phyloP scores from a whole-genome alignment of 2,113 vertebrate genomes.

The Herpetotheres cachinnans region DNA sequence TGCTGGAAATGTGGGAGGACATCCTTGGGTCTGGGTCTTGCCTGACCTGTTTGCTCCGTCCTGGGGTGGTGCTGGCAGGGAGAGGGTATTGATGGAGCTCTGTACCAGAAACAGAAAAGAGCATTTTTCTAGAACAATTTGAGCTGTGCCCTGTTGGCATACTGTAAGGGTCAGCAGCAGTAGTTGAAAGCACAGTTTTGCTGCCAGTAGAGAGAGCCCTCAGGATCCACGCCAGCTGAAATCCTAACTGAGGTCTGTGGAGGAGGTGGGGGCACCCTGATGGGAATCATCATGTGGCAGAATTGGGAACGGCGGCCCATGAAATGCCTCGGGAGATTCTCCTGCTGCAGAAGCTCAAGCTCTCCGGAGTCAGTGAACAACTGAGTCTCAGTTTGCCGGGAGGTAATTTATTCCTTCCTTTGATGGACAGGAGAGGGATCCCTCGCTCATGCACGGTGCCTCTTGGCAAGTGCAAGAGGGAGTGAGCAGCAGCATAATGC shows the following conservation, averaged over 20 bases:
- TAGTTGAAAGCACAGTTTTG: not conserved
- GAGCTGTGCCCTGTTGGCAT: not conserved
- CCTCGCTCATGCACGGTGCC: not conserved
- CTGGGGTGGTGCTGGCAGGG: too few species aligned
- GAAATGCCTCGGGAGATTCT: not conserved
- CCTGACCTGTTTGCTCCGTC: not conserved
- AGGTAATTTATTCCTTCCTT: not conserved
- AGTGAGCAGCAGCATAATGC: not conserved
- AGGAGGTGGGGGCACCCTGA: not conserved
- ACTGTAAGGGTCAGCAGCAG: not conserved
- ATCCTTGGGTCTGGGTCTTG: not conserved
- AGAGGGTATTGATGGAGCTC: not conserved
- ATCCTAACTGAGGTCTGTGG: not conserved
- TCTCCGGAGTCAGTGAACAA: not conserved
- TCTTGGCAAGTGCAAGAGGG: not conserved
- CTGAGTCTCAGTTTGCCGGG: not conserved
- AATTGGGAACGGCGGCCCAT: not conserved
- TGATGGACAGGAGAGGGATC: not conserved
- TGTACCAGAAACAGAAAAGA: not conserved
- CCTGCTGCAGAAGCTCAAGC: not conserved
- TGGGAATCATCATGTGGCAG: not conserved
- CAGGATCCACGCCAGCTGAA: not conserved
- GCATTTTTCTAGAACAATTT: fast-evolving
- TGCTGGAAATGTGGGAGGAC: not conserved
- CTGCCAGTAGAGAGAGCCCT: not conserved